Conservation (phyloP, 2,888 invertebrate species). For the Odontocerum albicorne region DNA sequence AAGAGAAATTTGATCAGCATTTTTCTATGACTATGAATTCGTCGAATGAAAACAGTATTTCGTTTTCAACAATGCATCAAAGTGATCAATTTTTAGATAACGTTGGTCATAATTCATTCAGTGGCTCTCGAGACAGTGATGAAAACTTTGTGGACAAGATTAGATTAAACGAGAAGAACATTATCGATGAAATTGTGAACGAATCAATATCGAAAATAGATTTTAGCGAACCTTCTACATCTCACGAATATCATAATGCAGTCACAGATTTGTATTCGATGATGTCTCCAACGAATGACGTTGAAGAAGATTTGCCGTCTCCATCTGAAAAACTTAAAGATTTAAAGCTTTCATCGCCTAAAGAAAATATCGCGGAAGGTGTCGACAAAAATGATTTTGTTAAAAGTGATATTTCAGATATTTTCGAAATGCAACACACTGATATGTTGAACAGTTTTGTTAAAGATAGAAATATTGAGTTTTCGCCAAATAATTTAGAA, state of each 20-base stretch:
- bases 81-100: conserved; percentile 4
- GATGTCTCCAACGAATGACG: conserved; percentile 28
- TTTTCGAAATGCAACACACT: not conserved
- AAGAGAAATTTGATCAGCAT: no score
- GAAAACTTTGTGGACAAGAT: conserved; percentile 29
- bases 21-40: no score
- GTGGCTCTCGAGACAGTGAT: conserved; percentile 43
- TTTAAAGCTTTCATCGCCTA: conserved; percentile 51
- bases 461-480: conserved; percentile 6
- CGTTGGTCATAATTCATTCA: conserved; percentile 39
- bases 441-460: conserved; percentile 1
- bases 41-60: no score
- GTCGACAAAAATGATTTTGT: not conserved
- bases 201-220: conserved; percentile 48
- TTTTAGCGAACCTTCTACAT: conserved; percentile 36
- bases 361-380: conserved; percentile 5
- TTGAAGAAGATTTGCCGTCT: conserved; percentile 59
- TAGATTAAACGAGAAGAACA: conserved; percentile 37
- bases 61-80: no score
- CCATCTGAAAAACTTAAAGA: conserved; percentile 68
- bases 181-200: conserved; percentile 47
- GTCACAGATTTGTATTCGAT: conserved; percentile 29
- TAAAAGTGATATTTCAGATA: not conserved
- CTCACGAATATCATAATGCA: conserved; percentile 1
- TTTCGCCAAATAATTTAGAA: not conserved